phyloP scores from a whole-genome alignment of 1,140 invertebrate genomes.

The Parapsyche elsis region DNA sequence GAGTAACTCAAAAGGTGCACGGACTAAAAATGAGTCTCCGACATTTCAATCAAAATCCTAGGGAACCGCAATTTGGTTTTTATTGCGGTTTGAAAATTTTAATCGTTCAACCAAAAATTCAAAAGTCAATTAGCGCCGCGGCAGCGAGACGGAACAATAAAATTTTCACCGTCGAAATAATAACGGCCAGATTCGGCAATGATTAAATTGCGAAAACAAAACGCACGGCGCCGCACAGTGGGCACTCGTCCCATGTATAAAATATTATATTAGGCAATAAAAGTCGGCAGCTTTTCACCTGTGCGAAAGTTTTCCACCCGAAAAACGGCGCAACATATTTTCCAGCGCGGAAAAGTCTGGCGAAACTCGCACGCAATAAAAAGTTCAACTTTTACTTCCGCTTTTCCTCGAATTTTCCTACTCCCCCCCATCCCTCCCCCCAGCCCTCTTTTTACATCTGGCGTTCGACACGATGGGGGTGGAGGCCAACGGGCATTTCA shows the following conservation, averaged over 20 bases:
- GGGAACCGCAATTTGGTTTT: too few species aligned
- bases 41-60: too few species aligned
- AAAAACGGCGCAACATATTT: background rate
- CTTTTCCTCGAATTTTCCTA: background rate
- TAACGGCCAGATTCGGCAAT: background rate
- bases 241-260: too few species aligned
- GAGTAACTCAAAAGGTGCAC: too few species aligned
- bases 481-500: too few species aligned
- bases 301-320: constrained; percentile 4
- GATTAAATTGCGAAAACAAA: background rate
- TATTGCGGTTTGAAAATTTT: too few species aligned
- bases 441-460: too few species aligned
- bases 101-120: constrained; percentile 40
- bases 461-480: too few species aligned
- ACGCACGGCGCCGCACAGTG: too few species aligned
- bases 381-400: constrained; percentile 21
- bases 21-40: too few species aligned
- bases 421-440: background rate
- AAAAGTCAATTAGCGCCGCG: constrained; percentile 46
- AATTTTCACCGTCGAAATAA: constrained; percentile 36
- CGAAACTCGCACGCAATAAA: constrained; percentile 15
- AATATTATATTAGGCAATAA: constrained; percentile 1
- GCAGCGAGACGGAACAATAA: constrained; percentile 41
- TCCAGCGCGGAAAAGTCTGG: constrained; percentile 13
- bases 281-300: constrained; percentile 12